A percentile compares a stretch with the other conserved stretches of the same genome.
phyloP scores from a whole-genome alignment of 2,888 invertebrate species.

The Leptinotarsa haldemani region DNA sequence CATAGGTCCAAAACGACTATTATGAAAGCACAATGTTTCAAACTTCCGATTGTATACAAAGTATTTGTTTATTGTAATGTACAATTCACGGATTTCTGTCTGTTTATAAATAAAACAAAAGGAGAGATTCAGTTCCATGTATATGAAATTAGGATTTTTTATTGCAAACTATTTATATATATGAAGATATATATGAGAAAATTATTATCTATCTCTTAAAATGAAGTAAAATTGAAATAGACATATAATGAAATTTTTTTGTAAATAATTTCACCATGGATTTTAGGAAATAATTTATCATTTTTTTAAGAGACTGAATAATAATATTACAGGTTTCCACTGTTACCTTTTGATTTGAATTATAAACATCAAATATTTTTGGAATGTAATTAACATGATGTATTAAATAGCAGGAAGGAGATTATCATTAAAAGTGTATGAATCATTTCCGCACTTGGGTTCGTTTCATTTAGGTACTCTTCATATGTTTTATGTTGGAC shows the following conservation, averaged over 20 bases:
- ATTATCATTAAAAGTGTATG: not conserved
- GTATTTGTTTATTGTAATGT: constrained; percentile 41
- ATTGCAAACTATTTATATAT: constrained; percentile 48
- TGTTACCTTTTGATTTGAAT: constrained; percentile 40
- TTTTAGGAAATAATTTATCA: constrained; percentile 34
- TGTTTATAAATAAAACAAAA: constrained; percentile 42
- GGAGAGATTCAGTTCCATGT: constrained; percentile 50
- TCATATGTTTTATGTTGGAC: no score
- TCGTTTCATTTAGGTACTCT: not conserved
- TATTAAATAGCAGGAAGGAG: not conserved
- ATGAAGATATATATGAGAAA: constrained; percentile 35
- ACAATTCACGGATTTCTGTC: constrained; percentile 34
- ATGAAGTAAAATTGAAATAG: constrained; percentile 32
- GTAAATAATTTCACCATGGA: constrained; percentile 45
- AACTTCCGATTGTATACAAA: constrained; percentile 53
- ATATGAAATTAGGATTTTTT: constrained; percentile 50
- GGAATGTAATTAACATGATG: not conserved
- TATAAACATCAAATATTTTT: constrained; percentile 39
- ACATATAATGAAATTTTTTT: constrained; percentile 33
- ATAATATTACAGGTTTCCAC: constrained; percentile 32
- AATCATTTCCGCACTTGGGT: not conserved
- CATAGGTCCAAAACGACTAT: constrained; percentile 30
- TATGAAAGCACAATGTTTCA: constrained; percentile 52
- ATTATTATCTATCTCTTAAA: constrained; percentile 42
- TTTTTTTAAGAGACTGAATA: constrained; percentile 43